A percentile compares a stretch with the other conserved stretches of the same genome.
Evolutionary conservation across 2,888 invertebrate genomes (phyloP).

Genomic region (Sarcophaga caerulescens): DNA sequence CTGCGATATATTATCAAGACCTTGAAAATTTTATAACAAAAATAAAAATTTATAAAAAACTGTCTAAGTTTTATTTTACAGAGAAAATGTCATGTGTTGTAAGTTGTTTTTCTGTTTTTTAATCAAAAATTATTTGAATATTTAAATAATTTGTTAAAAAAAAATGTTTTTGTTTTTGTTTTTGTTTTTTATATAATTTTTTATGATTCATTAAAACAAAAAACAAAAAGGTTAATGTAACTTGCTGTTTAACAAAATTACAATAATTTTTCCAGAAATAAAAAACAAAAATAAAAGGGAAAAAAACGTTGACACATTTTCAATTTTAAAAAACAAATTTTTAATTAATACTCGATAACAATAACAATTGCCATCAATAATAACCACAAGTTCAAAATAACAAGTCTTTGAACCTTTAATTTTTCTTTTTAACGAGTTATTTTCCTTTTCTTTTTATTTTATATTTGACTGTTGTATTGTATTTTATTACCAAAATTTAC

Average conservation of each 20-base stretch:
- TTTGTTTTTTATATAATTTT: not conserved
- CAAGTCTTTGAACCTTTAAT: not conserved
- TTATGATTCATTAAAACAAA: not conserved
- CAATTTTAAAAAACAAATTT: not conserved
- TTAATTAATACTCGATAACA: not conserved
- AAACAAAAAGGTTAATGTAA: not conserved
- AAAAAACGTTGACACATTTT: not conserved
- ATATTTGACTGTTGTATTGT: not conserved
- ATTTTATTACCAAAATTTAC: not conserved
- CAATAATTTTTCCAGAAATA: not conserved
- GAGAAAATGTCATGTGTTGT: not conserved
- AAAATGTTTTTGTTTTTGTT: not conserved
- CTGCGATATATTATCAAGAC: not conserved
- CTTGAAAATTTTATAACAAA: not conserved
- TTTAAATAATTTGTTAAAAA: not conserved
- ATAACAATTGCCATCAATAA: not conserved
- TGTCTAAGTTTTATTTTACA: not conserved
- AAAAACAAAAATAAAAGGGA: not conserved
- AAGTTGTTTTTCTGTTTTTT: not conserved
- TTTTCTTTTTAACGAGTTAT: not conserved
- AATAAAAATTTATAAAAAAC: not conserved
- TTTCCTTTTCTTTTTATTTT: too few relatives aligned
- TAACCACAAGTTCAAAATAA: not conserved
- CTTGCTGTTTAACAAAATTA: not conserved
- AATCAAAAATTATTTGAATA: not conserved